Conservation (phyloP, 2,888 invertebrate species). For the Lepas anatifera region DNA sequence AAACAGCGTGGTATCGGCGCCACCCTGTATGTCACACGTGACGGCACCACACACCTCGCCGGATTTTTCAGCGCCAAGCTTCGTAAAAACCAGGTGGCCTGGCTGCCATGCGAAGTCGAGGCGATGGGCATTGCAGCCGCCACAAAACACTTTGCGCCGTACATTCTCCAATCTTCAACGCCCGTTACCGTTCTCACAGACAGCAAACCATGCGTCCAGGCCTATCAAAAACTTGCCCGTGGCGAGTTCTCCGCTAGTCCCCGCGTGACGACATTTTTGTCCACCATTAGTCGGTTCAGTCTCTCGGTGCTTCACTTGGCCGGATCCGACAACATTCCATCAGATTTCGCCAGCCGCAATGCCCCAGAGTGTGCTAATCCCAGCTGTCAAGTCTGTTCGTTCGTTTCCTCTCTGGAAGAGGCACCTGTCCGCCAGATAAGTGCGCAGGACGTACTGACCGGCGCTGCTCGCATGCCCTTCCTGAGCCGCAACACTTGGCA, state of each 20-base stretch:
- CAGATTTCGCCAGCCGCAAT: not conserved
- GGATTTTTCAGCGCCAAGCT: not conserved
- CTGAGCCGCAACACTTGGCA: no score
- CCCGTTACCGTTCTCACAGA: no score
- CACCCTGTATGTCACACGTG: not conserved
- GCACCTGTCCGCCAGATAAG: no score
- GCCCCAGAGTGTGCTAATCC: not conserved
- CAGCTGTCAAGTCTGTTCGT: not conserved
- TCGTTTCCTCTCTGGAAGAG: no score
- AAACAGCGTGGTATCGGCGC: not conserved
- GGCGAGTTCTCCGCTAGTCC: no score
- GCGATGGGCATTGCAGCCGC: not conserved
- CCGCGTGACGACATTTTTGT: no score
- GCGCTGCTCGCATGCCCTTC: no score
- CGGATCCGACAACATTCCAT: not conserved
- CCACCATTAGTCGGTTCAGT: no score
- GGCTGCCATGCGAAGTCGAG: not conserved
- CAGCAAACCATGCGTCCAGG: not conserved
- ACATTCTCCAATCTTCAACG: no score
- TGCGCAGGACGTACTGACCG: no score
- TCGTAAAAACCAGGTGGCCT: not conserved
- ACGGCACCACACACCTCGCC: not conserved
- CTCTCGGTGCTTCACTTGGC: no score
- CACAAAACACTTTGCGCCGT: no score
- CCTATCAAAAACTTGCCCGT: not conserved